phyloP scores from a whole-genome alignment of 1,140 invertebrate species.

The Trichomalopsis sarcophagae region DNA sequence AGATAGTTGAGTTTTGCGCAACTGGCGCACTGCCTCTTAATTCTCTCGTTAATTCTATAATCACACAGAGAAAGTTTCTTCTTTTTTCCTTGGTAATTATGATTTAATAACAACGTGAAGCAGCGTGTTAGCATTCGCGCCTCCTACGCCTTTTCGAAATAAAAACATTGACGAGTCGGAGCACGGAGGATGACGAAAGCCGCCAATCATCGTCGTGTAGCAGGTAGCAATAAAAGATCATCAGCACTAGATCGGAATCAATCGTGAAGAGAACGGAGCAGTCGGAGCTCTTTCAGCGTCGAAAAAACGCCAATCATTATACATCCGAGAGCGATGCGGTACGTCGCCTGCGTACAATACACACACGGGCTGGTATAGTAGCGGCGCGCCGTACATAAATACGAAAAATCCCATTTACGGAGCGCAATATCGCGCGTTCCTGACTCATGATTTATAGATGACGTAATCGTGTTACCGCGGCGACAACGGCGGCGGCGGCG shows the following conservation, averaged over 20 bases:
- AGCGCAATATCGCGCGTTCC: background rate
- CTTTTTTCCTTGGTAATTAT: background rate
- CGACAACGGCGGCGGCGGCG: background rate
- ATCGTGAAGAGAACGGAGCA: too few relatives aligned
- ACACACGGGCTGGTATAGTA: background rate
- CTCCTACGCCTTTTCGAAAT: background rate
- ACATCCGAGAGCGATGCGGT: too few relatives aligned
- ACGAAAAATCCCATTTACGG: conserved; percentile 45
- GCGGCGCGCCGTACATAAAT: conserved; percentile 16
- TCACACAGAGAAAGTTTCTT: background rate
- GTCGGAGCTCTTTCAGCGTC: too few relatives aligned
- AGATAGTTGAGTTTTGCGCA: background rate
- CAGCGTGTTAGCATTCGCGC: background rate
- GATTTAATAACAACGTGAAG: background rate
- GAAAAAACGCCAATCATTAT: background rate
- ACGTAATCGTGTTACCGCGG: conserved; percentile 27
- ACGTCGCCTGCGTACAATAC: background rate
- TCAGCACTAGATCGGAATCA: background rate
- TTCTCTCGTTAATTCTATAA: background rate
- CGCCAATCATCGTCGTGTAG: background rate
- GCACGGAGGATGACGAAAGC: too few relatives aligned
- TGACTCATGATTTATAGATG: conserved; percentile 46
- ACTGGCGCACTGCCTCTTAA: background rate
- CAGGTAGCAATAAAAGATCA: background rate
- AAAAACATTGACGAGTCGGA: too few relatives aligned